Evolutionary conservation across 2,888 invertebrate genomes (phyloP), one percentile per base, ranked within the genome.

Genomic region (Nysson spinosus): DNA sequence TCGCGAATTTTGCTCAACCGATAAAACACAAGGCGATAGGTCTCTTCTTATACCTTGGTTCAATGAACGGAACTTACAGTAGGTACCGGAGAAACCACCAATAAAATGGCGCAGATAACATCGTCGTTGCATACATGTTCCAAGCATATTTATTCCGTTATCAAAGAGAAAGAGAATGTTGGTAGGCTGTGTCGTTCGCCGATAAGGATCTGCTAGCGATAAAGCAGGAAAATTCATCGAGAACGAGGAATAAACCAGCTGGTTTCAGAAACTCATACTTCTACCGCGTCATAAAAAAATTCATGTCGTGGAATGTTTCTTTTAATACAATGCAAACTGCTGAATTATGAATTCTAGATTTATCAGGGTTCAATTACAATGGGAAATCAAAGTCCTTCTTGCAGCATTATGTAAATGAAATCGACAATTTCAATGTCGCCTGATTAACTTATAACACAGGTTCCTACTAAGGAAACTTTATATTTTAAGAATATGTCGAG

Each of bases 141-240:
- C 17, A 20, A 1, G 20, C 12, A n/a, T 4, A 6, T 22, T 54
- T 19, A 1, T 9, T 9, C 24, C 0, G 35, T 3, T 19, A 26
- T 1, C 19, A 4, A 7, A 11, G 22, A 12, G n/a, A 16, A 22
- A 22, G 39, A n/a, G n/a, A 32, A 20, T 9, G 55, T 55, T 39
- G 39, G 55, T 55, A 56, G 12, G 32, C 24, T 40, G 55, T 22
- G 30, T n/a, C 22, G 28, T 22, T 51, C 28, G 16, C 61, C 22
- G 37, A 58, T 57, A 62, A 12, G 12, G n/a, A 62, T 54, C 69
- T 62, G 37, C 54, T 12, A 34, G 47, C 16, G 55, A 50, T 62
- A 69, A 62, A 51, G 20, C 57, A 69, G 56, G 20, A 19, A 26
- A 55, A 35, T 35, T 12, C 46, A 6, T 40, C n/a, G n/a, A 39